Base-by-base conservation (phyloP, 2,113 vertebrate species). In the Malurus elegans region DNA sequence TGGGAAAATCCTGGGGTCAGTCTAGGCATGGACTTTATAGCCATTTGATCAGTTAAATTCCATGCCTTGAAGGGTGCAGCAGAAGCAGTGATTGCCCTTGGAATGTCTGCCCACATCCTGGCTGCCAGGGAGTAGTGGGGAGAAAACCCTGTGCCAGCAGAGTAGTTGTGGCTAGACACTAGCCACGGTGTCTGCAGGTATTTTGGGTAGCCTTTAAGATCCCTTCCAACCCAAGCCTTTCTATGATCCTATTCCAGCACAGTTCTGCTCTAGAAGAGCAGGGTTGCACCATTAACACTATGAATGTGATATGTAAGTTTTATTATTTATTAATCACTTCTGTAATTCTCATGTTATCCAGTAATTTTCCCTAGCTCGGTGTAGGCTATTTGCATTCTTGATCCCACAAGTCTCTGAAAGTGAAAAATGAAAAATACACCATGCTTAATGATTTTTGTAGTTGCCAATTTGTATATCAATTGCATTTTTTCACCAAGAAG, bases 271-370 rank as follows among this genome's bases (percentile, higher is more conserved):
- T 34, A 4, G 29, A 8, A 56, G 14, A 71, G 40, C 51, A 58
- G 38, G 10, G 19, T 47, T 3, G 1, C 34, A 6, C 48, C 2
- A 0, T 28, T 67, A 56, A 31, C 12, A 0, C 51, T 28, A 23
- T 6, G 28, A 54, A 47, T 31, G 16, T 34, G 56, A 7, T 28
- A 32, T 1, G 3, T 5, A 36, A 50, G 14, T 21, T 44, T 62
- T 34, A 13, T 34, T 51, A 31, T 32, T 74, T 67, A n/a, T 50
- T 83, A 32, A 34, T 83, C 29, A 61, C 16, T 65, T 58, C 62
- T 85, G 9, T 50, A 26, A 67, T 74, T 67, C 65, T 87, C 40
- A 74, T 31, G 21, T 74, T 26, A 40, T 4, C 10, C 17, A 29
- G 2, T 32, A 14, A 12, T 34, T 40, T 20, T 71, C 47, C n/a